phyloP scores from a whole-genome alignment of 2,113 vertebrate genomes.

The Sinocyclocheilus anshuiensis region DNA sequence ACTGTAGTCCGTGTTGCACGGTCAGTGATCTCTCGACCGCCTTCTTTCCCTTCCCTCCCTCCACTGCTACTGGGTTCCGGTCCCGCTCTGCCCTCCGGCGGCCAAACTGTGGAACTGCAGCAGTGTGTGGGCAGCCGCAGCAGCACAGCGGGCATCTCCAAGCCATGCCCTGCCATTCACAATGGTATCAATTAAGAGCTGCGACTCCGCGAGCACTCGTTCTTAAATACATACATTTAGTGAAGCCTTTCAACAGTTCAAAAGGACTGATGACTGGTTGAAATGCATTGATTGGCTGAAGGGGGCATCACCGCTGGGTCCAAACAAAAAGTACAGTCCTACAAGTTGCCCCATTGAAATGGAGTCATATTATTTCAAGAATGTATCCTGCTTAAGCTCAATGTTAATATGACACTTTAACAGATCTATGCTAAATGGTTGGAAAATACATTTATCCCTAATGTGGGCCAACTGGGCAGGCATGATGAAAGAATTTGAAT shows the following conservation, averaged over 20 bases:
- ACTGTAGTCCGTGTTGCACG: constrained; percentile 82
- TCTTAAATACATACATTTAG: constrained; percentile 29
- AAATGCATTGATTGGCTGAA: constrained; percentile 39
- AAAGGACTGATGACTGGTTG: constrained; percentile 23
- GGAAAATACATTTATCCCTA: not conserved
- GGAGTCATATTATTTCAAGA: constrained; percentile 12
- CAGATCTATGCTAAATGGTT: not conserved
- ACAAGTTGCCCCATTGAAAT: not conserved
- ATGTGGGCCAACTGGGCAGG: not conserved
- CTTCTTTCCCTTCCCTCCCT: constrained; percentile 72
- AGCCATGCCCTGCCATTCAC: constrained; percentile 46
- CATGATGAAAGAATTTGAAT: not conserved
- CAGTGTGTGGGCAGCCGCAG: constrained; percentile 68
- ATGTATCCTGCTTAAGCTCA: constrained; percentile 19
- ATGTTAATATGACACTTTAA: constrained; percentile 33
- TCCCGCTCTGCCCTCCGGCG: constrained; percentile 93
- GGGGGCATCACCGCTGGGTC: constrained; percentile 14
- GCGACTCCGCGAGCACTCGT: not conserved
- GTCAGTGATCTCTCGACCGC: constrained; percentile 79
- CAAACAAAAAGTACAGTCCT: constrained; percentile 26
- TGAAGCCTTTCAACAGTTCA: constrained; percentile 32
- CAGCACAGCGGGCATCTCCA: constrained; percentile 61
- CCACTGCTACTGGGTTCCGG: constrained; percentile 78
- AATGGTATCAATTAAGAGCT: constrained; percentile 38
- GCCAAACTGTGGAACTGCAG: constrained; percentile 80